Base-by-base conservation (phyloP, 2,797 vertebrate genomes). In the Rachycentron canadum region DNA sequence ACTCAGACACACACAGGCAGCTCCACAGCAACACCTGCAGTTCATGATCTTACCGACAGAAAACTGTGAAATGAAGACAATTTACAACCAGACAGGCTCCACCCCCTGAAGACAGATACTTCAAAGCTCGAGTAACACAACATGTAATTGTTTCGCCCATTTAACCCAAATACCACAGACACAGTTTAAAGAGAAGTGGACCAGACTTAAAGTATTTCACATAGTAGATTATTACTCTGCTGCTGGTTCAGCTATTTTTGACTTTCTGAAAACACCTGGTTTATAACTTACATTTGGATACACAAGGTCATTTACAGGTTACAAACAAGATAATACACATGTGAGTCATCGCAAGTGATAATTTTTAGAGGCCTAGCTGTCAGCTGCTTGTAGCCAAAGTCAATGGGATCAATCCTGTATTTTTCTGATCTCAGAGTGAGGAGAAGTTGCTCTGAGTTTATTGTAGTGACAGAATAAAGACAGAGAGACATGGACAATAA, bases 11-110 rank as follows among this genome's bases (percentile, higher is more conserved):
- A 13, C 40, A 41, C 13, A 41, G 11, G 26, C 43, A 41, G 36
- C 0, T 3, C 11, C 60, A 47, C 57, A 66, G 25, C 17, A 76
- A 86, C 79, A 88, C 40, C 76, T 80, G 84, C 72, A 60, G 53
- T 2, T 28, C n/a, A 7, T 10, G 25, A 36, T 36, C 32, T 52
- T 21, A 28, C 43, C 34, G 62, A 71, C 53, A 60, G 65, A 14
- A 70, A 55, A 49, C 21, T n/a, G 12, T 30, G 23, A 84, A 57
- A 72, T 66, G n/a, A 63, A 67, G 45, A 64, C 14, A 7, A 78
- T 83, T 81, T 83, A 76, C 79, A 10, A 68, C 17, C 50, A 59
- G 16, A 50, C 63, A 60, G 23, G 47, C 45, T 40, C 2, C 16
- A 58, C 23, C 58, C 53, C 61, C 53, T 21, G 25, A 71, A 78